phyloP scores from a whole-genome alignment of 2,797 vertebrate genomes.

The Ficedula albicollis region DNA sequence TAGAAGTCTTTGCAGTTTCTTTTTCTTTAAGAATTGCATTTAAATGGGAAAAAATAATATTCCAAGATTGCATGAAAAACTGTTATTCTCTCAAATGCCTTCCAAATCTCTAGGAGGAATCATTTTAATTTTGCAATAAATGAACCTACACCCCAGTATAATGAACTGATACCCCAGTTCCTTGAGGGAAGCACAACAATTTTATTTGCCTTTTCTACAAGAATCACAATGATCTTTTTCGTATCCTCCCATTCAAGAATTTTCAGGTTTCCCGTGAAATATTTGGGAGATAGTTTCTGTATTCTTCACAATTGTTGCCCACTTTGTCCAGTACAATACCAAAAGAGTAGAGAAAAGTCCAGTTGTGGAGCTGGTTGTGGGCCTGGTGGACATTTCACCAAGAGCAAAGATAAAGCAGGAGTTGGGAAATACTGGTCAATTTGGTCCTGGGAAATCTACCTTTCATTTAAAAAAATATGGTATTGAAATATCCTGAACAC shows the following conservation, averaged over 20 bases:
- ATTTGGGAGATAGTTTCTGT: not conserved
- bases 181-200: not conserved
- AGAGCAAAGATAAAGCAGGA: not conserved
- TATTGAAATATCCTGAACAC: not conserved
- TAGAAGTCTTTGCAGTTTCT: not conserved
- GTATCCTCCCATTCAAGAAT: slow-evolving; percentile 17
- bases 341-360: not conserved
- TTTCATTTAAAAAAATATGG: not conserved
- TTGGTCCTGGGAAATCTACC: not conserved
- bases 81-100: not conserved
- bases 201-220: not conserved
- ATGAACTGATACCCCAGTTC: not conserved
- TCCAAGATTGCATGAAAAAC: not conserved
- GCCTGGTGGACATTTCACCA: not conserved
- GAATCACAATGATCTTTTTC: not conserved
- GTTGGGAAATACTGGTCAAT: not conserved
- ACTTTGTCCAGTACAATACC: not conserved
- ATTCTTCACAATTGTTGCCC: not conserved
- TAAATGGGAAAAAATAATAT: not conserved
- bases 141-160: not conserved
- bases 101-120: not conserved
- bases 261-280: not conserved
- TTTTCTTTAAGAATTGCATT: not conserved
- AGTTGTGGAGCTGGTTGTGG: not conserved
- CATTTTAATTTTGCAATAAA: not conserved